Percentiles rank a stretch among this genome's conserved stretches.
Conservation (phyloP, 2,888 invertebrate genomes). For the Heteromurus nitidus region DNA sequence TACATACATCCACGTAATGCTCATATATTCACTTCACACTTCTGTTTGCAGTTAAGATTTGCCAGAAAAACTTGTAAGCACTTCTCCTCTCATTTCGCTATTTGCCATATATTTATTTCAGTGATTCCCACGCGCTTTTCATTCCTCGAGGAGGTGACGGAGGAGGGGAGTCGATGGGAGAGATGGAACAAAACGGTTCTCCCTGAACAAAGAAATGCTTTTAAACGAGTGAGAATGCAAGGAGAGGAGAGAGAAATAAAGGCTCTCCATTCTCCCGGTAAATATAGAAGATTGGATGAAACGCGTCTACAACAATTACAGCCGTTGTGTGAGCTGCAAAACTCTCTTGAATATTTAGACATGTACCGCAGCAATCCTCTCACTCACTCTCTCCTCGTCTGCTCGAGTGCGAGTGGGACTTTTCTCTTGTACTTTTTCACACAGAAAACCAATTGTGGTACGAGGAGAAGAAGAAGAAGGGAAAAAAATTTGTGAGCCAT, state of each 20-base stretch:
- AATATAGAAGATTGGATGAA: too few relatives aligned
- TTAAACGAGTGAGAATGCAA: conserved; percentile 48
- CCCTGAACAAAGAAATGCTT: conserved; percentile 60
- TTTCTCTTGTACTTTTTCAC: too few relatives aligned
- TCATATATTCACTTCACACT: background rate
- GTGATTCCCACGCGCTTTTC: conserved; percentile 45
- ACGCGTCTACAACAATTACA: too few relatives aligned
- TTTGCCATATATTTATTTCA: conserved; percentile 10
- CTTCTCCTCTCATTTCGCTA: background rate
- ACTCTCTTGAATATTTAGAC: background rate
- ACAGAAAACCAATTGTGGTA: conserved; percentile 12
- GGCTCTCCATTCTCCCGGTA: too few relatives aligned
- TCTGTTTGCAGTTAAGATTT: conserved; percentile 65
- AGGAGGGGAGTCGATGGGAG: too few relatives aligned
- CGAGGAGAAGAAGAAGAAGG: background rate
- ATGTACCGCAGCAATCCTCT: too few relatives aligned
- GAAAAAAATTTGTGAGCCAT: conserved; percentile 9
- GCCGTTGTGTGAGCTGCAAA: too few relatives aligned
- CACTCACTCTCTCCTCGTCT: too few relatives aligned
- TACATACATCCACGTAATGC: too few relatives aligned
- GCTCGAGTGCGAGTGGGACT: too few relatives aligned
- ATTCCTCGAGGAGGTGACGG: background rate
- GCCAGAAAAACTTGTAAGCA: conserved; percentile 35
- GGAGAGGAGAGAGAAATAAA: conserved; percentile 10
- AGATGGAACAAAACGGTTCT: conserved; percentile 19